Evolutionary conservation across 2,888 invertebrate species (phyloP), one percentile per base, ranked within the genome.

Genomic region (Sesia bembeciformis): DNA sequence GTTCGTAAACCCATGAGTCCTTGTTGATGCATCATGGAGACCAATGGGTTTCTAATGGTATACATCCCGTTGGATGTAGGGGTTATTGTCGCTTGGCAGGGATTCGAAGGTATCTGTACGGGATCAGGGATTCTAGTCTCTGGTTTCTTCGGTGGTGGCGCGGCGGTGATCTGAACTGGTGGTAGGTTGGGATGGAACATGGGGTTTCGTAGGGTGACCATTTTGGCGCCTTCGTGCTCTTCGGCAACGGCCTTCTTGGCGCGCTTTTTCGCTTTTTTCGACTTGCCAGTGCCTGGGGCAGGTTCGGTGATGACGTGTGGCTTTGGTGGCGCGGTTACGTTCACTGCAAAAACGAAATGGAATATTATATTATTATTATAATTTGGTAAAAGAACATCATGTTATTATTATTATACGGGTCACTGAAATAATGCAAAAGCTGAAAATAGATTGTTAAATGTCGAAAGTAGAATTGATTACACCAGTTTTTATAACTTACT

Each of bases 131-230:
- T 75, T 8, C 87, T 72, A 7, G 86, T 81, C 52, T 85, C 84
- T 0, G 79, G 66, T 43, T 84, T 85, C 59, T 81, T 80, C 40
- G 69, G 78, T 0, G 75, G 74, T 2, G 69, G 63, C 40, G 69
- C 64, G 49, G 62, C 78, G 0, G 80, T 71, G 4, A 82, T 63
- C 53, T 85, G 82, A 0, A 84, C 84, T 0, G 84, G 77, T 0
- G 86, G 86, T 7, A 90, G 58, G 60, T 91, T 90, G 0, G 92
- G 91, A 46, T 93, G 93, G 78, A 95, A 95, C 85, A 95, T 94
- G 0, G 95, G 95, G 80, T 95, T 95, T 23, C 94, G 91, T 4
- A 95, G 88, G 0, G 95, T 95, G 52, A 95, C 94, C 91, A 95
- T 95, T 62, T 93, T 92, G 55, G 92, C 86, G 0, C 84, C 83